These are phyloP conservation scores for Sardina pilchardus DNA, from an alignment of 2,113 vertebrate genomes.

Conservation along the genomic window DNA sequence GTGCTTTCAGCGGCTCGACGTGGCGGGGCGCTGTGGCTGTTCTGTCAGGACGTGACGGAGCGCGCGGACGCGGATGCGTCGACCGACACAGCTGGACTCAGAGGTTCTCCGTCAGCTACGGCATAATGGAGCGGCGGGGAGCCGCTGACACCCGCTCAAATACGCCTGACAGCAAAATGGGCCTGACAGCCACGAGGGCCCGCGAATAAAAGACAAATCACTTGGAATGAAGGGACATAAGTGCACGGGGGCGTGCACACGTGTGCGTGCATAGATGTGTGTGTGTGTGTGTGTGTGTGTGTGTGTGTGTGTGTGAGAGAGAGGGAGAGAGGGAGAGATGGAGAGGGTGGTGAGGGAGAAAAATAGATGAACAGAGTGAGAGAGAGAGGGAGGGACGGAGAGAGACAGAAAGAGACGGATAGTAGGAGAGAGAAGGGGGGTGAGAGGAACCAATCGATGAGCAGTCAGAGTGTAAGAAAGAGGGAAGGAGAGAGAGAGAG, in stretches of 20 bases:
- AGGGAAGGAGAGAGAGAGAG: neutral
- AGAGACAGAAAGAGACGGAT: neutral
- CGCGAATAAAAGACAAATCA: neutral
- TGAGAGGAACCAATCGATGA: neutral
- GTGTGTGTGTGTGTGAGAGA: neutral
- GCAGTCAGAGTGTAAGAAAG: neutral
- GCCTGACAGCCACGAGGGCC: neutral
- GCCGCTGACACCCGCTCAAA: neutral
- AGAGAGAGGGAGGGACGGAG: neutral
- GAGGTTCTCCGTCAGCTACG: neutral
- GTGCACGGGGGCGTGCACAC: neutral
- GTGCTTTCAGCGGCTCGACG: neutral
- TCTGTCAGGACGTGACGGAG: neutral
- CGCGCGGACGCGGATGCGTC: neutral
- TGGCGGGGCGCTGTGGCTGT: neutral
- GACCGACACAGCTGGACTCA: neutral
- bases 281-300: neutral
- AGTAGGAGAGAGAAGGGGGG: neutral
- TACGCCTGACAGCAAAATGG: neutral
- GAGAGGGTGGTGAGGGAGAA: neutral
- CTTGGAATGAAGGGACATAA: neutral
- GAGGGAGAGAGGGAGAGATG: neutral
- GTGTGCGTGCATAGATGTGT: neutral
- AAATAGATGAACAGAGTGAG: conserved; percentile 8
- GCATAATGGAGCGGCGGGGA: neutral